phyloP scores from a whole-genome alignment of 2,113 vertebrate species.

The Ancistrus triradiatus region DNA sequence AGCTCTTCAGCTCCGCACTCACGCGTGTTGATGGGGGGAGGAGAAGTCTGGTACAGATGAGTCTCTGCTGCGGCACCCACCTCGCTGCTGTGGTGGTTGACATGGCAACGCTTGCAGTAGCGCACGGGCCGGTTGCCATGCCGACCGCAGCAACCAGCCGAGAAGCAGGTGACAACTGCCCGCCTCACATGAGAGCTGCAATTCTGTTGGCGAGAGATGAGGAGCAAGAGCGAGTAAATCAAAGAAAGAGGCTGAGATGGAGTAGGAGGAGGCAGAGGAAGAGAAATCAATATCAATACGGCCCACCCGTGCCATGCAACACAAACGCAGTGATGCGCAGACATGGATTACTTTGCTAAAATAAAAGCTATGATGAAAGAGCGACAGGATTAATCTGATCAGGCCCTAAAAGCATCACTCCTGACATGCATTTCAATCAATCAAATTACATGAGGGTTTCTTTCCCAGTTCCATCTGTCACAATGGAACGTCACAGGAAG shows the following conservation, averaged over 20 bases:
- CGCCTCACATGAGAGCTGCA: constrained; percentile 96
- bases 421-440: constrained; percentile 52
- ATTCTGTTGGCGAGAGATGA: constrained; percentile 71
- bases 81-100: constrained; percentile 94
- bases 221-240: constrained; percentile 11
- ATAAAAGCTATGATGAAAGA: constrained; percentile 57
- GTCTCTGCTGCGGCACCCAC: constrained; percentile 87
- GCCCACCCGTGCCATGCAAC: constrained; percentile 7
- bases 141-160: constrained; percentile 93
- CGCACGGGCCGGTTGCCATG: constrained; percentile 96
- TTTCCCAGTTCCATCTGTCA: constrained; percentile 28
- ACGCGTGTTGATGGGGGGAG: constrained; percentile 94
- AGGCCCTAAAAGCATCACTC: constrained; percentile 59
- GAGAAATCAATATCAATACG: constrained; percentile 4
- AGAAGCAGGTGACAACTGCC: constrained; percentile 97
- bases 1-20: constrained; percentile 97
- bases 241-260: constrained; percentile 11
- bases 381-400: constrained; percentile 62
- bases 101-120: constrained; percentile 97
- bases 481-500: constrained; percentile 5
- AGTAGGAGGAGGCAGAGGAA: neutral
- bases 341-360: constrained; percentile 53
- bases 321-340: constrained; percentile 16
- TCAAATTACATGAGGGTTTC: constrained; percentile 57
- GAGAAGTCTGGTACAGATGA: constrained; percentile 97